A percentile compares a stretch with the other conserved stretches of the same genome.
Conservation (phyloP, 2,113 vertebrate species). For the Mustela nigripes region DNA sequence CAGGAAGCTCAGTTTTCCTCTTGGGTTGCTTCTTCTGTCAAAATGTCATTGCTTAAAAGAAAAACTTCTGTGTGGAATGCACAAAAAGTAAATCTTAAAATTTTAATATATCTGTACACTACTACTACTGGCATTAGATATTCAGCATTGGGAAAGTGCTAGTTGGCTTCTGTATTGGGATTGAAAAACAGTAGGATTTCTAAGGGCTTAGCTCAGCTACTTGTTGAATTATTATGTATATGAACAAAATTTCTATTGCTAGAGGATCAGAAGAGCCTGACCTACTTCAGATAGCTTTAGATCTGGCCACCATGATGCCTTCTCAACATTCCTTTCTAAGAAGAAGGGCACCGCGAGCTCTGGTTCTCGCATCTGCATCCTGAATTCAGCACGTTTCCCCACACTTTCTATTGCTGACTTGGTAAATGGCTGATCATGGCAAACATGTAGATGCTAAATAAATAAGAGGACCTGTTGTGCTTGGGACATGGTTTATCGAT, state of each 20-base stretch:
- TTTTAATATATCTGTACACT: not conserved
- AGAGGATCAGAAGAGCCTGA: not conserved
- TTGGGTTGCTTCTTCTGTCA: not conserved
- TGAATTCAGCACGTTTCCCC: not conserved
- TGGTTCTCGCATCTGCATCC: not conserved
- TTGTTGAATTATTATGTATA: slow-evolving; percentile 11
- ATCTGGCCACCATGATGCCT: not conserved
- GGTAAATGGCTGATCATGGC: not conserved
- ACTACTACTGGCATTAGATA: not conserved
- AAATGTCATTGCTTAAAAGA: slow-evolving; percentile 22
- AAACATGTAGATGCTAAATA: not conserved
- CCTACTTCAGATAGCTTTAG: not conserved
- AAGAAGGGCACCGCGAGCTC: not conserved
- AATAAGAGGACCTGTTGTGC: not conserved
- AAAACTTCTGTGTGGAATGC: not conserved
- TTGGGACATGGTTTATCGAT: not conserved
- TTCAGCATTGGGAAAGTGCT: not conserved
- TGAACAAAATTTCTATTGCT: not conserved
- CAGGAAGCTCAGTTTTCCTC: not conserved
- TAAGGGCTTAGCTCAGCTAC: not conserved
- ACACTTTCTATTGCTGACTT: not conserved
- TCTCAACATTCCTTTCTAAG: not conserved
- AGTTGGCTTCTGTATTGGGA: not conserved
- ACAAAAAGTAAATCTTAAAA: not conserved
- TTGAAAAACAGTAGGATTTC: not conserved